Percentiles rank a stretch among this genome's conserved stretches.
Evolutionary conservation across 2,797 vertebrate genomes (phyloP).

Genomic region (Sparus aurata): DNA sequence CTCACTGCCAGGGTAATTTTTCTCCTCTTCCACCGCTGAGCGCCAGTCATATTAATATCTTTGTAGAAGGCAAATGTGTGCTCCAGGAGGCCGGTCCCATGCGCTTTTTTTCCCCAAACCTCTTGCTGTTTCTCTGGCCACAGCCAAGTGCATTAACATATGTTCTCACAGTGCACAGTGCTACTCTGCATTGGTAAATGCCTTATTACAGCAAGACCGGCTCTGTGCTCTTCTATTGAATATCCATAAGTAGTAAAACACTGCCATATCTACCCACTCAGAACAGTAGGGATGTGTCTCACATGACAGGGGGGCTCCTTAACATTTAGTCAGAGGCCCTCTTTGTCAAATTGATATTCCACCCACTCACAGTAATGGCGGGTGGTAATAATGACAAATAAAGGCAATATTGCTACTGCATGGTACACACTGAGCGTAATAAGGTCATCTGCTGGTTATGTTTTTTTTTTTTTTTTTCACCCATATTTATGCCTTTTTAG

Average conservation of each 20-base stretch:
- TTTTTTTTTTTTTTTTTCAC: constrained; percentile 54
- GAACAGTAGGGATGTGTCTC: constrained; percentile 77
- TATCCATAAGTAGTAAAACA: constrained; percentile 83
- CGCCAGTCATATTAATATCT: constrained; percentile 73
- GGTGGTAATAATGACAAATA: constrained; percentile 86
- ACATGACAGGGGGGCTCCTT: constrained; percentile 78
- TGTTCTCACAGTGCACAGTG: constrained; percentile 84
- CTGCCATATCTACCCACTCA: constrained; percentile 77
- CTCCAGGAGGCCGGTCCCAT: constrained; percentile 74
- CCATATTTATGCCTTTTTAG: constrained; percentile 79
- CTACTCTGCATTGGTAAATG: constrained; percentile 85
- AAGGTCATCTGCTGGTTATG: constrained; percentile 83
- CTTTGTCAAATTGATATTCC: constrained; percentile 83
- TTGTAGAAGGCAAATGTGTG: constrained; percentile 73
- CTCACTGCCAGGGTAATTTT: constrained; percentile 65
- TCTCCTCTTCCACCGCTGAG: constrained; percentile 54
- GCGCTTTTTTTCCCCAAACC: constrained; percentile 70
- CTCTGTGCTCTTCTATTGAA: constrained; percentile 72
- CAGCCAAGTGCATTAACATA: constrained; percentile 86
- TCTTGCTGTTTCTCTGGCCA: constrained; percentile 85
- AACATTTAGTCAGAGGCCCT: constrained; percentile 80
- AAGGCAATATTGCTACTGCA: constrained; percentile 79
- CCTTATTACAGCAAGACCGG: constrained; percentile 79
- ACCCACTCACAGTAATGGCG: constrained; percentile 75
- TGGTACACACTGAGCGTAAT: constrained; percentile 75